Evolutionary conservation across 35 echinoderm and acorn worm genomes (phyloP).

Genomic region (Stichopus chloronotus): DNA sequence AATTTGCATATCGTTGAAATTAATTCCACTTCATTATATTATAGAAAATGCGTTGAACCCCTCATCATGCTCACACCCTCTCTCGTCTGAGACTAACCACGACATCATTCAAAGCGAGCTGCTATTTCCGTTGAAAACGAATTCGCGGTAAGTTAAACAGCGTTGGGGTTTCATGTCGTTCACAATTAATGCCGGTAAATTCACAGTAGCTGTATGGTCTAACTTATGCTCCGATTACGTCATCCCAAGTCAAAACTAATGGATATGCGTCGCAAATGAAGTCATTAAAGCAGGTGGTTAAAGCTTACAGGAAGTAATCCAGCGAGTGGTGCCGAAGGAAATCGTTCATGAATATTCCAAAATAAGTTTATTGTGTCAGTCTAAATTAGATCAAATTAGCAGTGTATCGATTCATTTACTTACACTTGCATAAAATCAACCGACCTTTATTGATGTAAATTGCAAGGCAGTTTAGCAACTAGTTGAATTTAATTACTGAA

Average conservation of each 20-base stretch:
- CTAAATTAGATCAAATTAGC: conserved; percentile 1
- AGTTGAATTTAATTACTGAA: not conserved
- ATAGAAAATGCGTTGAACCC: not conserved
- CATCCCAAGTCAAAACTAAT: not conserved
- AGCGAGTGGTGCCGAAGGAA: not conserved
- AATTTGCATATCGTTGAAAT: too few relatives aligned
- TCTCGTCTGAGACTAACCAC: not conserved
- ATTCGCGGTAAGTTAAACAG: not conserved
- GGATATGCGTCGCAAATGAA: not conserved
- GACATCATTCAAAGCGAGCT: not conserved
- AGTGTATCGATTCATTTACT: not conserved
- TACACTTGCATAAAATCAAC: not conserved
- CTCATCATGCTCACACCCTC: conserved; percentile 11
- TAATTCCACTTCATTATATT: too few relatives aligned
- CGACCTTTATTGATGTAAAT: not conserved
- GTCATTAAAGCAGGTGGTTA: not conserved
- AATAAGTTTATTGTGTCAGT: not conserved
- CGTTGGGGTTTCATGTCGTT: not conserved
- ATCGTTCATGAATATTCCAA: not conserved
- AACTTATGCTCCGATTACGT: not conserved
- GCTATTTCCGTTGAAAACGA: conserved; percentile 29
- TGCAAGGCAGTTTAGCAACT: not conserved
- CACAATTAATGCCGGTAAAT: too few relatives aligned
- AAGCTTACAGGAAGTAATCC: not conserved
- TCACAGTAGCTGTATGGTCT: too few relatives aligned